phyloP scores from a whole-genome alignment of 2,888 invertebrate genomes.

The Yponomeuta sedellus region DNA sequence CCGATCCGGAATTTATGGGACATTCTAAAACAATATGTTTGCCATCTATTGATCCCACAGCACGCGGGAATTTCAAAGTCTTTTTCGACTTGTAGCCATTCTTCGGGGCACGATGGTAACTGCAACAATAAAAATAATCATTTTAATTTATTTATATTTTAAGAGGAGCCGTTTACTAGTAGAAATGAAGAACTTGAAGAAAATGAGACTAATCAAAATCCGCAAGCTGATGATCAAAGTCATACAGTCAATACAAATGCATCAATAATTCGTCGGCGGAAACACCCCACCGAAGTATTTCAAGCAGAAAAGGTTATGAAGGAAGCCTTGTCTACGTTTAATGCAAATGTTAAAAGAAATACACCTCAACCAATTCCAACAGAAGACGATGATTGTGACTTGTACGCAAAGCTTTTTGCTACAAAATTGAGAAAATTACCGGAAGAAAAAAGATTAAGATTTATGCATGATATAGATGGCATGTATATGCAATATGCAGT shows the following conservation, averaged over 20 bases:
- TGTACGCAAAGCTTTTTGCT: constrained; percentile 18
- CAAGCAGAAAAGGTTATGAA: constrained; percentile 24
- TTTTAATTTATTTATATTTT: constrained; percentile 18
- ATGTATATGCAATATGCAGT: constrained; percentile 15
- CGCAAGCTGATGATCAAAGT: constrained; percentile 19
- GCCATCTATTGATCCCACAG: constrained; percentile 17
- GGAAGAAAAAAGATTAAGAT: constrained; percentile 17
- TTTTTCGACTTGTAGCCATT: constrained; percentile 22
- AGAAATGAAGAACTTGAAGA: constrained; percentile 14
- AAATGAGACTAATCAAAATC: constrained; percentile 15
- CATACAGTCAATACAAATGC: constrained; percentile 20
- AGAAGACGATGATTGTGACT: constrained; percentile 20
- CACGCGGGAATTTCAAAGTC: constrained; percentile 18
- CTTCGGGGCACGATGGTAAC: constrained; percentile 13
- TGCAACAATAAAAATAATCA: constrained; percentile 20
- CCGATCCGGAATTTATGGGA: constrained; percentile 28
- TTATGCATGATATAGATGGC: constrained; percentile 20
- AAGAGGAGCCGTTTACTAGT: constrained; percentile 18
- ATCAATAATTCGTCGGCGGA: constrained; percentile 19
- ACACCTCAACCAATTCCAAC: constrained; percentile 9
- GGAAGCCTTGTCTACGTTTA: constrained; percentile 23
- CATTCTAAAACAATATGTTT: constrained; percentile 29
- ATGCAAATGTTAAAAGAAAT: constrained; percentile 23
- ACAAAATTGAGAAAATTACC: constrained; percentile 19
- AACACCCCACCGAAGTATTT: constrained; percentile 17